Evolutionary conservation across 2,797 vertebrate species (phyloP).

Genomic region (Argya squamiceps): DNA sequence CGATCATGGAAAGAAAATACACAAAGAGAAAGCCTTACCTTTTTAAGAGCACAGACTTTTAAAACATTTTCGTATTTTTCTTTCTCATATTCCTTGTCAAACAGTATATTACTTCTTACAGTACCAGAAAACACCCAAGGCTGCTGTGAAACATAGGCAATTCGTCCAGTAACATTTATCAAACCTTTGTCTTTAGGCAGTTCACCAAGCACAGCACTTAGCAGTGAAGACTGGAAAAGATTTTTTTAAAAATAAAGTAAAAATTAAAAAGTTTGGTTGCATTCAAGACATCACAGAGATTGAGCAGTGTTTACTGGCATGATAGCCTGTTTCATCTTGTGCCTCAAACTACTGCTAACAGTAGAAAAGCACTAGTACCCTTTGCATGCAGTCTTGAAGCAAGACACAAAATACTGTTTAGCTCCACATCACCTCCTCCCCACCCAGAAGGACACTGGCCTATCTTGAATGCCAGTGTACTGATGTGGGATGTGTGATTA

Average conservation of each 20-base stretch:
- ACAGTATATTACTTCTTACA: slow-evolving; percentile 93
- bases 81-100: slow-evolving; percentile 88
- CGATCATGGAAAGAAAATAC: accelerated
- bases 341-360: background rate
- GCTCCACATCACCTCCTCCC: background rate
- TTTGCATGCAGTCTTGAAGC: background rate
- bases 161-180: slow-evolving; percentile 83
- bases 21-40: slow-evolving; percentile 76
- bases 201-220: slow-evolving; percentile 89
- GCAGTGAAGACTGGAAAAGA: slow-evolving; percentile 86
- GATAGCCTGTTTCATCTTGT: background rate
- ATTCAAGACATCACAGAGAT: background rate
- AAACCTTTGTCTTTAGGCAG: slow-evolving; percentile 83
- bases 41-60: slow-evolving; percentile 90
- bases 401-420: background rate
- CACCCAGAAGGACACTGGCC: background rate
- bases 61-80: slow-evolving; percentile 89
- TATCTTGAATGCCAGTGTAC: background rate
- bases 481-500: background rate
- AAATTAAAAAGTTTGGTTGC: background rate
- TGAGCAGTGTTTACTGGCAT: background rate
- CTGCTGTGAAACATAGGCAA: slow-evolving; percentile 92
- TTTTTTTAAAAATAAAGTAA: background rate
- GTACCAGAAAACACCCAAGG: slow-evolving; percentile 97
- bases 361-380: background rate